These are phyloP conservation scores for Ophiothrix spiculata DNA, from an alignment of 35 echinoderm and acorn worm species.

Conservation along the genomic window DNA sequence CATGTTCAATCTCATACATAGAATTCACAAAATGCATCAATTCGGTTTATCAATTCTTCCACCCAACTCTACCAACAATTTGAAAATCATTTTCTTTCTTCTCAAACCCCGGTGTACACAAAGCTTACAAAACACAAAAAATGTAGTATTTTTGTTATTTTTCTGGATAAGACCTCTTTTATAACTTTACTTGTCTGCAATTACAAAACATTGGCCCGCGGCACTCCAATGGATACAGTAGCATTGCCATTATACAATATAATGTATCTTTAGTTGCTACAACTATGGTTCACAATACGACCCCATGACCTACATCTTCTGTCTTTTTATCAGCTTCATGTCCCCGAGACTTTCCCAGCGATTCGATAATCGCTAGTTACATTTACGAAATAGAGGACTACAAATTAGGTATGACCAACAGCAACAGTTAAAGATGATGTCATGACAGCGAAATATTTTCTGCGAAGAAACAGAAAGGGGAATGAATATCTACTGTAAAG, in stretches of 20 bases:
- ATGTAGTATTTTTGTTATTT: slow-evolving; percentile 9
- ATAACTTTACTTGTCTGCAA: neutral
- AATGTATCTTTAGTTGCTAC: neutral
- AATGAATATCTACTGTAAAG: too few relatives aligned
- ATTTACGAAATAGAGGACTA: neutral
- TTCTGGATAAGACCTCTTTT: neutral
- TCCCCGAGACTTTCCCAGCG: neutral
- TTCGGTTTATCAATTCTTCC: too few relatives aligned
- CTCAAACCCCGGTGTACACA: too few relatives aligned
- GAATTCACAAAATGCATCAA: too few relatives aligned
- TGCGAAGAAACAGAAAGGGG: too few relatives aligned
- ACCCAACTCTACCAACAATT: too few relatives aligned
- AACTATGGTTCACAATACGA: neutral
- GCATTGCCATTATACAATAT: too few relatives aligned
- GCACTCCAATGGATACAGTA: neutral
- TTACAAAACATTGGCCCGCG: neutral
- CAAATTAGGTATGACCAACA: neutral
- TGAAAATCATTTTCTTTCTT: too few relatives aligned
- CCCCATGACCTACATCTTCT: neutral
- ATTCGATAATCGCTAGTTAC: too few relatives aligned
- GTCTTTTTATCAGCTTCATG: neutral
- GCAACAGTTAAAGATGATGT: neutral
- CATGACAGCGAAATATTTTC: too few relatives aligned
- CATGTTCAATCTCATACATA: too few relatives aligned
- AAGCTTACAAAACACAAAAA: too few relatives aligned